A percentile compares a stretch with the other conserved stretches of the same genome.
phyloP scores from a whole-genome alignment of 1,140 invertebrate species.

The Gerris buenoi region DNA sequence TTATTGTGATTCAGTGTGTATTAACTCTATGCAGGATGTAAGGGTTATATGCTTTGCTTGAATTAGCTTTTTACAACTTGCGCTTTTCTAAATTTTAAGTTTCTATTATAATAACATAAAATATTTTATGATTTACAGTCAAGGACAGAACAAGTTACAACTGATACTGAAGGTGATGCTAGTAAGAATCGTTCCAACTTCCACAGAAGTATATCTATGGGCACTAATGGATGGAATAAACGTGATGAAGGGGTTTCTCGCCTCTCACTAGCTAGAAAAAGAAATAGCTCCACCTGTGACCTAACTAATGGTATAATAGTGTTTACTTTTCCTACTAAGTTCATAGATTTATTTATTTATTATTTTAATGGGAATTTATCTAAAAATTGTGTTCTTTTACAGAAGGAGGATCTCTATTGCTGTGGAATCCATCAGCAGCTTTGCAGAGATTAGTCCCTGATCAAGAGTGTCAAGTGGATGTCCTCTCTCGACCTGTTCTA shows the following conservation, averaged over 20 bases:
- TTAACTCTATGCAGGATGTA: too few relatives aligned
- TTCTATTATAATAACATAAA: too few relatives aligned
- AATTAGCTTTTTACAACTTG: too few relatives aligned
- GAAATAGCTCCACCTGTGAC: constrained; percentile 56
- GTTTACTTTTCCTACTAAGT: too few relatives aligned
- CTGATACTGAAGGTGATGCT: constrained; percentile 36
- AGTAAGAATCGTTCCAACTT: constrained; percentile 37
- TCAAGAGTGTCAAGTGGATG: constrained; percentile 29
- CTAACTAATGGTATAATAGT: neutral
- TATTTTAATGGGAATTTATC: too few relatives aligned
- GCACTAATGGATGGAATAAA: constrained; percentile 33
- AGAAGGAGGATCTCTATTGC: constrained; percentile 52
- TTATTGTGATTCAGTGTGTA: neutral
- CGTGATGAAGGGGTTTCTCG: constrained; percentile 17
- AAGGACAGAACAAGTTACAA: constrained; percentile 34
- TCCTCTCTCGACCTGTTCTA: constrained; percentile 55
- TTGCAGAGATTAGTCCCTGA: constrained; percentile 52
- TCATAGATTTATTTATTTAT: too few relatives aligned
- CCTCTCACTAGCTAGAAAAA: constrained; percentile 41
- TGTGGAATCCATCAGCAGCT: constrained; percentile 67
- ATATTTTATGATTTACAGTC: constrained; percentile 32
- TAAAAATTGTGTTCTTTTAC: neutral
- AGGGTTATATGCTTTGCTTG: too few relatives aligned
- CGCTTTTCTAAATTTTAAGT: too few relatives aligned
- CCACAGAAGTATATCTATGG: constrained; percentile 51